Evolutionary conservation across 2,797 vertebrate genomes (phyloP), one percentile per base, ranked within the genome.

Genomic region (Lepilemur septentrionalis): DNA sequence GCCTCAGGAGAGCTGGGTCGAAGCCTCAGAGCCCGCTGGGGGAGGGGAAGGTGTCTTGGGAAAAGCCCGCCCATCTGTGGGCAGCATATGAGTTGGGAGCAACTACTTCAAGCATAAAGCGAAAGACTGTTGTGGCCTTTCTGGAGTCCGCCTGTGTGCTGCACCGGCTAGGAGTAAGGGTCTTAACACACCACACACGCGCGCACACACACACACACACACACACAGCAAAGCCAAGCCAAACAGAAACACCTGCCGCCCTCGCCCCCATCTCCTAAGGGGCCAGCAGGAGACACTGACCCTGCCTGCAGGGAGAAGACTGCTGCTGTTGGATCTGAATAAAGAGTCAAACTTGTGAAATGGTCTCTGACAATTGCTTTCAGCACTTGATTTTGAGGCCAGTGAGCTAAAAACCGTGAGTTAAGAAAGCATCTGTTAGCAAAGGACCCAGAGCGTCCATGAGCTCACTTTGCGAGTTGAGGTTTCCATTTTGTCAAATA

Each of bases 71-170:
- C 70, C 23, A 17, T 9, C 38, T 23, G 41, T 5, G 20, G n/a
- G 3, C 10, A 0, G 0, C 5, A 38, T 0, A 14, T 22, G 15
- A 32, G 9, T 11, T n/a, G 25, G 63, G 35, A 65, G 25, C 41
- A 79, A 38, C 23, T 22, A 10, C 35, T 14, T n/a, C 85, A 35
- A 6, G 7, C 30, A 2, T 5, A 18, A 63, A 17, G n/a, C 0
- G 3, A 72, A 28, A 52, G 65, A 11, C 20, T 1, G 25, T 4
- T 43, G 15, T 7, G 0, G 1, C 14, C 70, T 73, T 41, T 75
- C 63, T 89, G 41, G 48, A 14, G 20, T 48, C 46, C 41, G 5
- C 4, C 17, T 8, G 11, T 35, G 61, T 23, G 38, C 32, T 28
- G 25, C 9, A 7, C 3, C 23, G 11, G 15, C 43, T 28, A 12